Evolutionary conservation across 1,140 invertebrate species (phyloP).

Genomic region (Drosophila grimshawi): DNA sequence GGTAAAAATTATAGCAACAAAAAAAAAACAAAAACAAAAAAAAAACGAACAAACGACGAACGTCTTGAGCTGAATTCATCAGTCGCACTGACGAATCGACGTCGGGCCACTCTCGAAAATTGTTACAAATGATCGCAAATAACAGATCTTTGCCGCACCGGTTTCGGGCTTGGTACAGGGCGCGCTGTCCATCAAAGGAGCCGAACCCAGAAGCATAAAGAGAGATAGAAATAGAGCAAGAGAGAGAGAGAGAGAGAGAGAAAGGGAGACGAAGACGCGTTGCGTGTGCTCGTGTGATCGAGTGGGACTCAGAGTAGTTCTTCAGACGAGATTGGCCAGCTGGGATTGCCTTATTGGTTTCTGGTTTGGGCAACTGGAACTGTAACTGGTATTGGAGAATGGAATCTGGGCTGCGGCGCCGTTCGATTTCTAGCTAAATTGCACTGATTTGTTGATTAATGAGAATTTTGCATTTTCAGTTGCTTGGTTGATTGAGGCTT

Average conservation of each 20-base stretch:
- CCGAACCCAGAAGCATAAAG: constrained; percentile 47
- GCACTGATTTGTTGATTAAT: constrained; percentile 83
- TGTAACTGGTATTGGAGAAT: constrained; percentile 4
- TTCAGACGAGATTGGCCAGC: constrained; percentile 38
- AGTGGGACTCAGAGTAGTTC: constrained; percentile 35
- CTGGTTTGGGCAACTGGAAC: constrained; percentile 2
- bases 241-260: constrained; percentile 15
- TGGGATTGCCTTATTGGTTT: constrained; percentile 32
- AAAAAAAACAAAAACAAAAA: constrained; percentile 47
- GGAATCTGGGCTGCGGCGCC: constrained; percentile 44
- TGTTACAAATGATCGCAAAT: constrained; percentile 85
- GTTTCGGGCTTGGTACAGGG: constrained; percentile 21
- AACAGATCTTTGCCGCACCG: constrained; percentile 82
- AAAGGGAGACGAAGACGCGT: constrained; percentile 34
- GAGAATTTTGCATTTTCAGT: constrained; percentile 69
- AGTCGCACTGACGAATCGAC: constrained; percentile 56
- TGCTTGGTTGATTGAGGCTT: constrained; percentile 29
- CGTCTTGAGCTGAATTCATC: constrained; percentile 54
- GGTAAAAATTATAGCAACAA: constrained; percentile 21
- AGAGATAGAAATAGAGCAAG: constrained; percentile 1
- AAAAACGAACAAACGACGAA: constrained; percentile 36
- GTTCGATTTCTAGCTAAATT: constrained; percentile 65
- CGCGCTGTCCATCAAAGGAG: constrained; percentile 75
- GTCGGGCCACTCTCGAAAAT: constrained; percentile 74
- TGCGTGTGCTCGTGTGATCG: constrained; percentile 50